Base-by-base conservation (phyloP, 2,888 invertebrate genomes). In the Odontothrips loti region DNA sequence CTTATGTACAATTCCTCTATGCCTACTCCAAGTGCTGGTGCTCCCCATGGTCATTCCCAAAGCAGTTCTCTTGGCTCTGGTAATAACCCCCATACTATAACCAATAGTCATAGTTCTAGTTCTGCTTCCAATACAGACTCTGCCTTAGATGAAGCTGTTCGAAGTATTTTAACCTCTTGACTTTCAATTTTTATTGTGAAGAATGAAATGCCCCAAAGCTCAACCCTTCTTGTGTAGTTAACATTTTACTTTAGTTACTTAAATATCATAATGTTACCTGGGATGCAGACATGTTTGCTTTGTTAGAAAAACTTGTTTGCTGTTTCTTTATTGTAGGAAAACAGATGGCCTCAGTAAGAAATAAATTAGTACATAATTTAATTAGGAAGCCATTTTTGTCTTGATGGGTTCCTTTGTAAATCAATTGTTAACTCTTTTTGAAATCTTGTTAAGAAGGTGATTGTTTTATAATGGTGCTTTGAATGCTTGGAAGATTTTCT, bases 161-260 rank as follows among this genome's bases (percentile, higher is more conserved):
- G 68, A 75, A 75, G 68, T 75, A 75, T 75, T 75, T 75, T 75
- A 75, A 75, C 68, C n/a, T 75, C 68, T 75, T 75, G 68, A 75
- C 68, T 75, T 75, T 12, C 34, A 43, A 9, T 75, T 11, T 75
- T 75, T 27, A 11, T 11, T 75, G 10, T 10, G 27, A 27, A 27
- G 27, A 75, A 27, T 75, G 68, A 27, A 8, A 12, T 75, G 27
- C 8, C 27, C 12, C 10, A 27, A 27, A 75, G 68, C 27, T 75
- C 27, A 75, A 27, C 68, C 27, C 12, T 75, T n/a, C 23, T 12
- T 75, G 1, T 75, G 23, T 75, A 75, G 23, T 75, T 75, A 75
- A 27, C n/a, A 9, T 27, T 75, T 27, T 27, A 75, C n/a, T 75
- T 75, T 43, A 43, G 68, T 75, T 75, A 75, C 68, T 75, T 75